Evolutionary conservation across 1,140 invertebrate species (phyloP), one percentile per base, ranked within the genome.

Genomic region (Drosophila insularis): DNA sequence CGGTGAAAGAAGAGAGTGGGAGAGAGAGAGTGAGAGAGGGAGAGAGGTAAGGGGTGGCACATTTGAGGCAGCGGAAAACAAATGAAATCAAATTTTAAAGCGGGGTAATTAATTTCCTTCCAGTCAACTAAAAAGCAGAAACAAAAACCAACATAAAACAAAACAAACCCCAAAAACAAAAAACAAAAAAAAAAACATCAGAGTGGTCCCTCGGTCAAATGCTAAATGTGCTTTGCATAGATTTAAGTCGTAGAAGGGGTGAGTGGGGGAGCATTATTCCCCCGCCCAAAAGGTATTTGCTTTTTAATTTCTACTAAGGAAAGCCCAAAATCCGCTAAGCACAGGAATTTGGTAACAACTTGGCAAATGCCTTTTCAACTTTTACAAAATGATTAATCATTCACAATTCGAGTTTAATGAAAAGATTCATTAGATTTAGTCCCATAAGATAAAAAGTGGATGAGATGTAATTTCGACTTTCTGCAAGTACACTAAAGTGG

Each of bases 1-100:
- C 27, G 6, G 27, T 27, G 27, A 27, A 27, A 6, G n/a, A n/a
- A n/a, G n/a, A 2, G 27, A 5, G 27, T 5, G 27, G 5, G 27
- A 31, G 27, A 31, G 27, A 21, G 43, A 21, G 0, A 3, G 14
- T 21, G 14, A 27, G 54, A 55, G 68, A 60, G 31, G 8, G 23
- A 53, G 53, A 70, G 19, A 4, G 43, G 17, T 11, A 32, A 39
- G 59, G 67, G 14, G 31, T 19, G 39, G 4, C 27, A 67, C 7
- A 13, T 31, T 56, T 21, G 46, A 27, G 63, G 8, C 35, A 62
- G 70, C 55, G 58, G 43, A 71, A 66, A 77, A 77, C 67, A 77
- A 77, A 77, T 77, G 67, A 77, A 77, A 77, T 77, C 67, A 77
- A 77, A 77, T 77, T 77, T 76, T 77, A 77, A 77, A 74, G 74